phyloP scores from a whole-genome alignment of 2,113 vertebrate species.

The Nymphicus hollandicus region DNA sequence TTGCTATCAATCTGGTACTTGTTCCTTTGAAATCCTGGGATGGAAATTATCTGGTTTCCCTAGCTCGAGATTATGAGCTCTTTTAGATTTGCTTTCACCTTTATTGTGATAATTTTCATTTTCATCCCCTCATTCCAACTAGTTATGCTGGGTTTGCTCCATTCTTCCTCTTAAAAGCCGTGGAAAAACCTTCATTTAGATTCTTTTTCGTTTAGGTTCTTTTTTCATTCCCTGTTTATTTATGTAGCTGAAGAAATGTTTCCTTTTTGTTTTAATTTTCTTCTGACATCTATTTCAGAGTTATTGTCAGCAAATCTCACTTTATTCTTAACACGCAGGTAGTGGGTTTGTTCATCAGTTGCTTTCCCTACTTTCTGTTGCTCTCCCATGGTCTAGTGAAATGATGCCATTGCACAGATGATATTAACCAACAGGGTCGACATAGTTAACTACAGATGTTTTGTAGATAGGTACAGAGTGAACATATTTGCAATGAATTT shows the following conservation, averaged over 20 bases:
- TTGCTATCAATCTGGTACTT: background rate
- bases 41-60: background rate
- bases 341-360: background rate
- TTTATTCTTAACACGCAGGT: background rate
- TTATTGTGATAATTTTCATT: background rate
- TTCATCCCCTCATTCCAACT: background rate
- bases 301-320: background rate
- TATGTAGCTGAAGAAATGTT: background rate
- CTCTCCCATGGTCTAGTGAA: background rate
- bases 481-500: conserved; percentile 18
- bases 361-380: background rate
- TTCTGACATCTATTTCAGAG: background rate
- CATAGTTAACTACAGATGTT: background rate
- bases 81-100: background rate
- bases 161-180: background rate
- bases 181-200: background rate
- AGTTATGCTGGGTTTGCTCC: background rate
- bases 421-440: background rate
- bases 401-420: background rate
- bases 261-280: background rate
- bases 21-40: background rate
- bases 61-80: background rate
- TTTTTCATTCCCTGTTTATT: background rate
- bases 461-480: background rate
- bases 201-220: background rate